Base-by-base conservation (phyloP, 1,140 invertebrate species). In the Drosophila mojavensis region DNA sequence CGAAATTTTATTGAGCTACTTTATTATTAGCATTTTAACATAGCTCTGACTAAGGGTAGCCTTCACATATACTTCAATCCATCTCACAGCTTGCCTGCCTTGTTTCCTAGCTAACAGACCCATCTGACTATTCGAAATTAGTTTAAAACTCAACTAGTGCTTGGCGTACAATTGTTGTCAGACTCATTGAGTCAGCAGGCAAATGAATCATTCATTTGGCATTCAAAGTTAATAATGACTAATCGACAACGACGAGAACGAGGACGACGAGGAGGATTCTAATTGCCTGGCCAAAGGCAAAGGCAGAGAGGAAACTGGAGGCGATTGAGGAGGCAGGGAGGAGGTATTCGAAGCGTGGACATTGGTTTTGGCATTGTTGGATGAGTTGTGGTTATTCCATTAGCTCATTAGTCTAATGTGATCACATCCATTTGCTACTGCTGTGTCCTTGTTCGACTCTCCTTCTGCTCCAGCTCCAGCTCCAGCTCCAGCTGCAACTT, bases 391-490 rank as follows among this genome's bases (percentile, higher is more conserved):
- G 10, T 53, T 45, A 45, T 41, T 61, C 56, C 45, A 73, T 68
- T 61, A 73, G 64, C 70, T 68, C 70, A 73, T 73, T 73, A 73
- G 64, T 54, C 70, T 61, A 60, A 73, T 73, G 70, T 61, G 67
- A 73, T 73, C 70, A 54, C 70, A 48, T 60, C 64, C 20, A 53
- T 54, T 48, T 61, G 30, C 45, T 20, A 67, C 41, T 72, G 47
- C 55, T 67, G 48, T 72, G 54, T 60, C 43, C 43, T 60, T 68
- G 56, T 55, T 33, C 15, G 15, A 6, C 2, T 59, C 28, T 53
- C 58, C 45, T 58, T 15, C 5, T 39, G 36, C 26, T 6, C 24
- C 41, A 2, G 3, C 20, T 24, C 20, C 20, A 2, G 15, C 20
- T 24, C 20, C 20, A 2, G 15, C 63, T 33, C 4, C 17, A 10